Evolutionary conservation across 37 sponge, comb jelly and placozoan species (phyloP), one percentile per base, ranked within the genome.

Genomic region (Haliclona indistincta): DNA sequence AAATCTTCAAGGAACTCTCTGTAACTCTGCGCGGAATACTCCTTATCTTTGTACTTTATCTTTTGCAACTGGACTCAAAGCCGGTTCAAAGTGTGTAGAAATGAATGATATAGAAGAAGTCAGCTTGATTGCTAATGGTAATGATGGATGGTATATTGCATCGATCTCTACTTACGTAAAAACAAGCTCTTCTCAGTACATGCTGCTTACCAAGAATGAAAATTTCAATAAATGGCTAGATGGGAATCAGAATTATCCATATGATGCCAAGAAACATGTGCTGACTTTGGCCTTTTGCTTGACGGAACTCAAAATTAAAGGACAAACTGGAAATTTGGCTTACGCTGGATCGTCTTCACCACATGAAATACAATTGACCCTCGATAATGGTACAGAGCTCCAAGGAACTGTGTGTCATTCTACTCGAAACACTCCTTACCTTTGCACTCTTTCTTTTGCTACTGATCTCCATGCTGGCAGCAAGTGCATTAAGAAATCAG

Each of bases 181-280:
- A 54, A 33, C n/a, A 3, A 17, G 20, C 3, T 30, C 34, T 53
- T 8, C 13, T 4, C 36, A 6, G 3, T 72, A 33, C 32, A 33
- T 53, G 53, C 6, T 34, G n/a, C 58, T 72, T 5, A 72, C 73
- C 10, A 54, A 32, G 3, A 38, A 72, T 33, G 4, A 11, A 8
- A 52, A 4, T 33, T 72, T 72, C 29, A 54, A 72, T 54, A 72
- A 72, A 35, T 72, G 73, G 73, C 38, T 72, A 17, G 56, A 72
- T 72, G 73, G 73, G 10, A 13, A 72, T 33, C 35, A 54, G 32
- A n/a, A 5, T 17, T 20, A 72, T 33, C 3, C 6, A 19, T 23
- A 25, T 15, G n/a, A 72, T 5, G 34, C 13, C 39, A 33, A 29
- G 11, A 6, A 44, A 5, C 52, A 32, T 69, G 23, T 44, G 10